phyloP scores from a whole-genome alignment of 2,113 vertebrate genomes.

The Rana temporaria region DNA sequence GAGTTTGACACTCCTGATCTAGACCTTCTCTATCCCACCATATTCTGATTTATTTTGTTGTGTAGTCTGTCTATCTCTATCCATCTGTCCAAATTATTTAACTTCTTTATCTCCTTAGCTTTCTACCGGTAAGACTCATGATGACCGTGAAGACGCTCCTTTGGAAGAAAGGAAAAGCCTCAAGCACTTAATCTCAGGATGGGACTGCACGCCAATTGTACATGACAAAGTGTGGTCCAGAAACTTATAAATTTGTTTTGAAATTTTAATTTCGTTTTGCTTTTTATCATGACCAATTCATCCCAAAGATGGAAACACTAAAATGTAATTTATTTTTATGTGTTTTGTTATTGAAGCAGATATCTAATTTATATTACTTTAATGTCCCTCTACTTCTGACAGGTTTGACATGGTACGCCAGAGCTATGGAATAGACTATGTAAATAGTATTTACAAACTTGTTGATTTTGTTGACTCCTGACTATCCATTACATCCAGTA shows the following conservation, averaged over 20 bases:
- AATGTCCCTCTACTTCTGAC: not conserved
- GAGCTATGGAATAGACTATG: too few relatives aligned
- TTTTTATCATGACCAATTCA: not conserved
- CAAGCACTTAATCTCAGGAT: not conserved
- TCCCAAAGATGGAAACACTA: not conserved
- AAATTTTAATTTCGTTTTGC: conserved; percentile 7
- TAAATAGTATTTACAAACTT: too few relatives aligned
- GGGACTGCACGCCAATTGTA: not conserved
- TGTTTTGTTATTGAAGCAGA: not conserved
- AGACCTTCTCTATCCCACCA: too few relatives aligned
- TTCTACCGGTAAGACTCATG: not conserved
- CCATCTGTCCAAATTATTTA: too few relatives aligned
- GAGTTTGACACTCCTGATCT: too few relatives aligned
- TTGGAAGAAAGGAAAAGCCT: not conserved
- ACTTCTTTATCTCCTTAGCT: not conserved
- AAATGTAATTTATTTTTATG: not conserved
- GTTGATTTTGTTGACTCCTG: too few relatives aligned
- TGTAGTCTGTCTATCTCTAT: too few relatives aligned
- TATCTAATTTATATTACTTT: not conserved
- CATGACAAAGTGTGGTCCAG: too few relatives aligned
- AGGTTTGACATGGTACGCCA: too few relatives aligned
- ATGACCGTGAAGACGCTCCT: not conserved
- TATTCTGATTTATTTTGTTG: too few relatives aligned
- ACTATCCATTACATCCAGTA: too few relatives aligned
- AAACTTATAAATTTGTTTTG: not conserved